A percentile compares a stretch with the other conserved stretches of the same genome.
Evolutionary conservation across 2,113 vertebrate species (phyloP).

Genomic region (Rostratula benghalensis): DNA sequence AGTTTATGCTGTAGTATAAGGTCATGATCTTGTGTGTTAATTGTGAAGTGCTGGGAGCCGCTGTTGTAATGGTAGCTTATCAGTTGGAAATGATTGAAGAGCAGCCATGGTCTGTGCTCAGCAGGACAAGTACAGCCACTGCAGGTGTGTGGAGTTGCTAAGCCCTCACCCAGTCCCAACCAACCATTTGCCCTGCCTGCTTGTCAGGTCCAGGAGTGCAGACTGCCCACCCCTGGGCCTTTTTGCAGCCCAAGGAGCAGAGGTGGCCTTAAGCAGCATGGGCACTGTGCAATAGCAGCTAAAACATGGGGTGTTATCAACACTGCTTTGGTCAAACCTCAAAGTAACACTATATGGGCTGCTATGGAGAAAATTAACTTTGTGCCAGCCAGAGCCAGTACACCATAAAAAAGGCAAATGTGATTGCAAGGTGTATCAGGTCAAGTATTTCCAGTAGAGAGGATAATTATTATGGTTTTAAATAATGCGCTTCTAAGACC

Average conservation of each 20-base stretch:
- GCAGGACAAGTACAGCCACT: background rate
- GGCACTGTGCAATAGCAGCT: background rate
- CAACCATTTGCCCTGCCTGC: background rate
- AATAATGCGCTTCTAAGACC: background rate
- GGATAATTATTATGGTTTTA: background rate
- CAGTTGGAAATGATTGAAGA: background rate
- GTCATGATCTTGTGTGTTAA: background rate
- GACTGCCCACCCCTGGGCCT: background rate
- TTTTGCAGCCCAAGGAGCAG: background rate
- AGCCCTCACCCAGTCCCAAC: background rate
- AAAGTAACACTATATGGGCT: background rate
- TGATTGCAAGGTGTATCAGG: background rate
- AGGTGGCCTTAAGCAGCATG: background rate
- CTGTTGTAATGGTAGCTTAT: background rate
- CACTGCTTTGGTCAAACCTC: background rate
- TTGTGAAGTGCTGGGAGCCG: background rate
- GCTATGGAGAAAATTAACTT: background rate
- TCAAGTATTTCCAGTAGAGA: background rate
- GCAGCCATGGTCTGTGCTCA: no score
- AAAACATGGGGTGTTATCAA: background rate
- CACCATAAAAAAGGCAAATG: background rate
- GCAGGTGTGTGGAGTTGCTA: background rate
- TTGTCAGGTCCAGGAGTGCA: rapidly evolving
- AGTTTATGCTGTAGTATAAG: background rate
- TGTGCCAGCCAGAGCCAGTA: background rate